Evolutionary conservation across 2,113 vertebrate species (phyloP).

Genomic region (Ranitomeya variabilis): DNA sequence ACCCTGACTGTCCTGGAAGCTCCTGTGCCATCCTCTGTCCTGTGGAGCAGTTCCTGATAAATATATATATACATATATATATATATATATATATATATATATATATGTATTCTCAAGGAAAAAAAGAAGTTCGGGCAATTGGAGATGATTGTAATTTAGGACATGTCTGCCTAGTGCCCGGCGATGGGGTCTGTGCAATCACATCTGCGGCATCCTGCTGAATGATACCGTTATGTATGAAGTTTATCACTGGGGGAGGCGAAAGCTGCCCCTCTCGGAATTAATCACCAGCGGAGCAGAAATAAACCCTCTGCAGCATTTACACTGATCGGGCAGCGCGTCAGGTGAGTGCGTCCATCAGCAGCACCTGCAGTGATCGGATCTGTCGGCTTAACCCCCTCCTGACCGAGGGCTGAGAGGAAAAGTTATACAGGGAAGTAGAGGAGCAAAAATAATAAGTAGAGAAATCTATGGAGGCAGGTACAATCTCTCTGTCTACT

Average conservation of each 20-base stretch:
- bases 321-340: neutral
- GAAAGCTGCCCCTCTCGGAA: neutral
- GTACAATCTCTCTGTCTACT: neutral
- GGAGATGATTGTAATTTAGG: neutral
- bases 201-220: neutral
- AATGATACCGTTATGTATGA: neutral
- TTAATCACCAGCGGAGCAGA: constrained; percentile 9
- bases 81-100: no score
- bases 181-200: neutral
- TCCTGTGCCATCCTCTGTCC: constrained; percentile 42
- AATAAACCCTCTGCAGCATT: constrained; percentile 37
- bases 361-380: neutral
- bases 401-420: neutral
- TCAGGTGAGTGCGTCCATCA: constrained; percentile 1
- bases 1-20: constrained; percentile 67
- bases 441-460: neutral
- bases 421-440: neutral
- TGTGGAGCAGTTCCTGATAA: neutral
- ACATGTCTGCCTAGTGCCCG: neutral
- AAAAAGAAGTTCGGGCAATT: neutral
- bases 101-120: neutral
- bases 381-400: neutral
- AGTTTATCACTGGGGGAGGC: neutral
- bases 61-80: no score
- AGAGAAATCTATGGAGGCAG: neutral